Evolutionary conservation across 2,797 vertebrate species (phyloP).

Genomic region (Acomys russatus): DNA sequence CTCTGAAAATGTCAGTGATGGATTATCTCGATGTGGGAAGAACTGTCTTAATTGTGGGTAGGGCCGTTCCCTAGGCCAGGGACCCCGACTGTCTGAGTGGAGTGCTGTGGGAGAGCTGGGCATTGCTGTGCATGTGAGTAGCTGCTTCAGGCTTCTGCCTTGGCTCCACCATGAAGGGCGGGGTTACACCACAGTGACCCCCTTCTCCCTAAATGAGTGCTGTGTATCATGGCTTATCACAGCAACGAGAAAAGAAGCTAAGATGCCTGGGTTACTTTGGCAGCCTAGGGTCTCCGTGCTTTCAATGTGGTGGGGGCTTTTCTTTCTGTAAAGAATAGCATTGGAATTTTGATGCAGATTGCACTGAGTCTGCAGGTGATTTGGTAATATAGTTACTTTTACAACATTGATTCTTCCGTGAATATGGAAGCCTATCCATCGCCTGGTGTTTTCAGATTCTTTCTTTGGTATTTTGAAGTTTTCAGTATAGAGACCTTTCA

Average conservation of each 20-base stretch:
- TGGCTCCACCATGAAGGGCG: background rate
- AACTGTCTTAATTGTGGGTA: background rate
- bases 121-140: no score
- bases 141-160: background rate
- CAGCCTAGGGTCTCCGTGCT: background rate
- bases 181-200: background rate
- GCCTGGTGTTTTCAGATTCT: background rate
- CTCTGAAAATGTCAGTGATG: background rate
- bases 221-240: background rate
- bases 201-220: background rate
- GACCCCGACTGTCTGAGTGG: background rate
- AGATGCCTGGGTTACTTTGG: background rate
- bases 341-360: background rate
- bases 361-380: background rate
- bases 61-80: background rate
- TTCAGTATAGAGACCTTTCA: background rate
- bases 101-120: no score
- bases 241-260: background rate
- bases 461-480: background rate
- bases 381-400: background rate
- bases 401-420: background rate
- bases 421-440: background rate
- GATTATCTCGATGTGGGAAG: background rate
- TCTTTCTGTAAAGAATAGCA: background rate
- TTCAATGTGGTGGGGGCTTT: background rate